These are phyloP conservation scores for Drosophila algonquin DNA, from an alignment of 2,888 invertebrate genomes.

Conservation along the genomic window DNA sequence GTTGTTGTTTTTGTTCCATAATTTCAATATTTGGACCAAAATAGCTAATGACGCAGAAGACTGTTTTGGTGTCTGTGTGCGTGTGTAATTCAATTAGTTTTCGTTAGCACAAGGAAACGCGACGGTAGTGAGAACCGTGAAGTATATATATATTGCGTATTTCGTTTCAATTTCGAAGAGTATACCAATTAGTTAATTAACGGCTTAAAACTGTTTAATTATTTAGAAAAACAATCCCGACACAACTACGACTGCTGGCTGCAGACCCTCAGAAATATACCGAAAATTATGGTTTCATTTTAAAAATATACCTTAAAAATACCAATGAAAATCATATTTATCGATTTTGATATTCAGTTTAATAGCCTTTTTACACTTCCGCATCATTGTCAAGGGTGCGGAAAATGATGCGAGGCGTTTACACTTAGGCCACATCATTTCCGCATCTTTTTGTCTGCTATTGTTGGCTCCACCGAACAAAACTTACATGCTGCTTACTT, in stretches of 20 bases:
- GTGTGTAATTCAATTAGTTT: constrained; percentile 63
- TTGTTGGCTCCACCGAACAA: too few relatives aligned
- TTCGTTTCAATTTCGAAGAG: constrained; percentile 55
- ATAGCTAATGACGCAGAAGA: constrained; percentile 79
- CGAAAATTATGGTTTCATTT: too few relatives aligned
- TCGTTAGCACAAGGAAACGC: constrained; percentile 54
- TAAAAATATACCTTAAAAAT: too few relatives aligned
- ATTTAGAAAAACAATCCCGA: constrained; percentile 72
- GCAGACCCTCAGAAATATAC: too few relatives aligned
- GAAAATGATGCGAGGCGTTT: too few relatives aligned
- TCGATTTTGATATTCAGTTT: too few relatives aligned
- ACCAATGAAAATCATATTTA: too few relatives aligned
- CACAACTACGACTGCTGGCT: constrained; percentile 72
- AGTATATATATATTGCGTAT: constrained; percentile 15
- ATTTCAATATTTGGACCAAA: constrained; percentile 61
- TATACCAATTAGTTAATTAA: constrained; percentile 55
- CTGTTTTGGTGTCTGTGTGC: constrained; percentile 44
- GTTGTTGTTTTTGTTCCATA: constrained; percentile 63
- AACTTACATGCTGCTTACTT: too few relatives aligned
- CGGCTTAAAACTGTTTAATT: constrained; percentile 51
- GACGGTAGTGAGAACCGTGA: constrained; percentile 48
- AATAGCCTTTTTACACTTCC: too few relatives aligned
- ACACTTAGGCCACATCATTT: too few relatives aligned
- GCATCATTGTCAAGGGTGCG: too few relatives aligned
- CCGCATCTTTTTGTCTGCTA: too few relatives aligned